Evolutionary conservation across 2,113 vertebrate genomes (phyloP).

Genomic region (Bungarus multicinctus): DNA sequence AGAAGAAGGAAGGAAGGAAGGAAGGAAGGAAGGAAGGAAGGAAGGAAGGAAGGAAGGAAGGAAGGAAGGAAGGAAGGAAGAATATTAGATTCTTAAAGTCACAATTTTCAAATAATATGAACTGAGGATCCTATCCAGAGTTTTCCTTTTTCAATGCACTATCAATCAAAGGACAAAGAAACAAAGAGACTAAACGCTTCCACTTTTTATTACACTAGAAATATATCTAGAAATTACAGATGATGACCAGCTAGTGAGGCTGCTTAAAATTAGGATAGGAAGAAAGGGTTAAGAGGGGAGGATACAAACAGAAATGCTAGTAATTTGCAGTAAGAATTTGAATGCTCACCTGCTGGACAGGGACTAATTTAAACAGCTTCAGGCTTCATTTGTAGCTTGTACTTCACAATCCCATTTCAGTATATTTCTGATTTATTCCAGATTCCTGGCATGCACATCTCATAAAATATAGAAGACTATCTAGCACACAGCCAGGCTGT

Average conservation of each 20-base stretch:
- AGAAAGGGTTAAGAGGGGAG: neutral
- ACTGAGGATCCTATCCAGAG: conserved; percentile 8
- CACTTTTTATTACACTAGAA: neutral
- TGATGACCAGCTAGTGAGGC: neutral
- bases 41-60: no score
- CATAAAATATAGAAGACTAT: neutral
- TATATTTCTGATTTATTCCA: neutral
- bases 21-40: no score
- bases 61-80: neutral
- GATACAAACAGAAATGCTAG: neutral
- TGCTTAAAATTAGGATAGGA: conserved; percentile 6
- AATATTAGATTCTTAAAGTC: neutral
- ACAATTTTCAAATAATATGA: conserved; percentile 3
- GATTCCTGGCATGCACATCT: conserved; percentile 4
- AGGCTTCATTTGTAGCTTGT: neutral
- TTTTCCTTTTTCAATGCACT: neutral
- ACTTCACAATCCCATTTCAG: neutral
- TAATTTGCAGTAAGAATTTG: neutral
- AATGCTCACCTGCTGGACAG: neutral
- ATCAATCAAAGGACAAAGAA: neutral
- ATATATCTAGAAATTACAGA: neutral
- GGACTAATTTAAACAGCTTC: conserved; percentile 22
- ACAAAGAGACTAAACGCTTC: neutral
- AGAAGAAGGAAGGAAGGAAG: no score
- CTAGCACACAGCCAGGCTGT: neutral